phyloP scores from a whole-genome alignment of 2,888 invertebrate species.

The Argyresthia goedartella region DNA sequence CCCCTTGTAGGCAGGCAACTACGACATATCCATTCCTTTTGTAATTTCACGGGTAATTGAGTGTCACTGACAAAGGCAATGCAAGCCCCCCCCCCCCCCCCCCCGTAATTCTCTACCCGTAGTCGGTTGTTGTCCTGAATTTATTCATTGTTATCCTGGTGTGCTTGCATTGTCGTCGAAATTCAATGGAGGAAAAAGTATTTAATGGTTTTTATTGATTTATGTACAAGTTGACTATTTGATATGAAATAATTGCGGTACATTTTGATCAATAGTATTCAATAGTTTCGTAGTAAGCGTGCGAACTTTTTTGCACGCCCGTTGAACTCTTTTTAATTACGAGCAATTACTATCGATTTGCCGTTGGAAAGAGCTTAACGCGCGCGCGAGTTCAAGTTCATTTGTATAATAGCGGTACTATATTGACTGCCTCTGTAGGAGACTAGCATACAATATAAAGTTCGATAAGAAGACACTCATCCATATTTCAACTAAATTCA shows the following conservation, averaged over 20 bases:
- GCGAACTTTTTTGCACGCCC: too few relatives aligned
- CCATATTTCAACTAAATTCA: too few relatives aligned
- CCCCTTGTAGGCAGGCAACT: conserved; percentile 7
- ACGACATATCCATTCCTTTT: conserved; percentile 1
- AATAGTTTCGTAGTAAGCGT: too few relatives aligned
- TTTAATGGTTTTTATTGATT: neutral
- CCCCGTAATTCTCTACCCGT: neutral
- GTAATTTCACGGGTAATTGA: conserved; percentile 60
- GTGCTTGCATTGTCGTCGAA: neutral
- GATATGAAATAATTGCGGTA: neutral
- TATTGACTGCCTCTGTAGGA: too few relatives aligned
- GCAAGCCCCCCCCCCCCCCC: neutral
- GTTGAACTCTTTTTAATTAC: too few relatives aligned
- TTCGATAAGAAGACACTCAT: too few relatives aligned
- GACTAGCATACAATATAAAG: too few relatives aligned
- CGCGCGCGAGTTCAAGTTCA: too few relatives aligned
- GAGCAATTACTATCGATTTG: too few relatives aligned
- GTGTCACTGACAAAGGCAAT: conserved; percentile 33
- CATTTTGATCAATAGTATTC: neutral
- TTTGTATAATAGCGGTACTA: too few relatives aligned
- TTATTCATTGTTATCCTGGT: neutral
- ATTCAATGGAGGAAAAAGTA: conserved; percentile 4
- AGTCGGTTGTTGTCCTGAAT: neutral
- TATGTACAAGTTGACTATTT: neutral
- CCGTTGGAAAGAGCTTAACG: too few relatives aligned